These are phyloP conservation scores for Panthera tigris DNA, from an alignment of 2,113 vertebrate species.

Conservation along the genomic window DNA sequence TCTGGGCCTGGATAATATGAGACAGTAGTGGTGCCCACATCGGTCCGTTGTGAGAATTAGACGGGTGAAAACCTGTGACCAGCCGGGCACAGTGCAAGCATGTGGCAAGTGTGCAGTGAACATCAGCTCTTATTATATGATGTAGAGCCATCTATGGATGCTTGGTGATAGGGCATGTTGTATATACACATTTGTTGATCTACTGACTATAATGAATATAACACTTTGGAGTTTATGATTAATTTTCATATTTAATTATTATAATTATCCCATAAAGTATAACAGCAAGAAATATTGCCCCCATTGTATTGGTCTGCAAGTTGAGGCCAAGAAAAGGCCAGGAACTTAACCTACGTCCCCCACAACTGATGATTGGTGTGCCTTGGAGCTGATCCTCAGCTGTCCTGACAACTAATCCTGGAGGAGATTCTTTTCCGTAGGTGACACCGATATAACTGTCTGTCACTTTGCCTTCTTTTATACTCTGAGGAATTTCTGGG, in stretches of 20 bases:
- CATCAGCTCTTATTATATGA: not conserved
- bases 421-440: not conserved
- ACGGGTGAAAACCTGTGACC: not conserved
- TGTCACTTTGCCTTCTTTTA: not conserved
- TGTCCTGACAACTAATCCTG: not conserved
- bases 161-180: not conserved
- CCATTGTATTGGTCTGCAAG: not conserved
- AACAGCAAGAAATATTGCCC: not conserved
- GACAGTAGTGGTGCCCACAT: accelerated
- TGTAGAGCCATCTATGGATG: not conserved
- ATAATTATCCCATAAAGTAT: not conserved
- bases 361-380: not conserved
- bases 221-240: not conserved
- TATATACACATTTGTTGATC: not conserved
- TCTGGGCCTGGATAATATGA: not conserved
- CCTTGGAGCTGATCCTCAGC: not conserved
- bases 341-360: not conserved
- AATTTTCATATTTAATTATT: not conserved
- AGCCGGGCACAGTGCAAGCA: not conserved
- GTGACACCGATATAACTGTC: not conserved
- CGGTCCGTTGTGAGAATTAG: not conserved
- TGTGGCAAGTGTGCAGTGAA: not conserved
- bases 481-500: not conserved
- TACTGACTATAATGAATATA: not conserved
- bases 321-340: not conserved